These are phyloP conservation scores for Teleogryllus occipitalis DNA, from an alignment of 1,140 invertebrate genomes.

Conservation along the genomic window DNA sequence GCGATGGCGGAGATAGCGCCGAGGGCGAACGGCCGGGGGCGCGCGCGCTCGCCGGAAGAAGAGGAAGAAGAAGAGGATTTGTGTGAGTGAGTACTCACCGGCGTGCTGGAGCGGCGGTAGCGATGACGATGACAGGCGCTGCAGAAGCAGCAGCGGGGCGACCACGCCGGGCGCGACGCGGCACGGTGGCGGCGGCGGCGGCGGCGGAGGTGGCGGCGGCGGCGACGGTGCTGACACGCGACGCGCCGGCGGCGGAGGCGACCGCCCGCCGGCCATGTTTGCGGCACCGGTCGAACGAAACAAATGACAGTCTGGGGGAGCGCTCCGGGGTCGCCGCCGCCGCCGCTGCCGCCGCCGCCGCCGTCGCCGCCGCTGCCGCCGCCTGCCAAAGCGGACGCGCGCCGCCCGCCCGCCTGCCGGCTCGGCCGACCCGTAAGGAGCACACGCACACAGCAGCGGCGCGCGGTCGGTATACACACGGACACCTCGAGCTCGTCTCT, in stretches of 20 bases:
- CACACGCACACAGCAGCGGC: not conserved
- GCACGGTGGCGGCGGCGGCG: too few species aligned
- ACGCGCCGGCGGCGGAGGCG: not conserved
- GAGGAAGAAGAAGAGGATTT: too few species aligned
- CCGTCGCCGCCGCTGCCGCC: not conserved
- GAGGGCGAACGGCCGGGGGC: too few species aligned
- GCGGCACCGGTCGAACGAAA: constrained; percentile 19
- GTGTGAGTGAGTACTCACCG: too few species aligned
- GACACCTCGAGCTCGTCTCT: constrained; percentile 10
- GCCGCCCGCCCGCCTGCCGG: not conserved
- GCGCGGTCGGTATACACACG: constrained; percentile 6
- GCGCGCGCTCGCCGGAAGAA: too few species aligned
- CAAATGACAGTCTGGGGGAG: constrained; percentile 18
- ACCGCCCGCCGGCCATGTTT: constrained; percentile 18
- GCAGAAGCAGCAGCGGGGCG: too few species aligned
- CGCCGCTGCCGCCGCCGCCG: not conserved
- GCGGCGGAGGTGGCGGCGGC: too few species aligned
- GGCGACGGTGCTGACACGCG: too few species aligned
- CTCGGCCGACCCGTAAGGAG: not conserved
- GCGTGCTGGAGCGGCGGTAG: too few species aligned
- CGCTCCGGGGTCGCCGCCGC: not conserved
- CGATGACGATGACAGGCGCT: too few species aligned
- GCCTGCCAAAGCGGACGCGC: not conserved
- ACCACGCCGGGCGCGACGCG: too few species aligned
- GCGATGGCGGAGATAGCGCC: too few species aligned